A percentile compares a stretch with the other conserved stretches of the same genome.
phyloP scores from a whole-genome alignment of 2,888 invertebrate species.

The Acronicta aceris region DNA sequence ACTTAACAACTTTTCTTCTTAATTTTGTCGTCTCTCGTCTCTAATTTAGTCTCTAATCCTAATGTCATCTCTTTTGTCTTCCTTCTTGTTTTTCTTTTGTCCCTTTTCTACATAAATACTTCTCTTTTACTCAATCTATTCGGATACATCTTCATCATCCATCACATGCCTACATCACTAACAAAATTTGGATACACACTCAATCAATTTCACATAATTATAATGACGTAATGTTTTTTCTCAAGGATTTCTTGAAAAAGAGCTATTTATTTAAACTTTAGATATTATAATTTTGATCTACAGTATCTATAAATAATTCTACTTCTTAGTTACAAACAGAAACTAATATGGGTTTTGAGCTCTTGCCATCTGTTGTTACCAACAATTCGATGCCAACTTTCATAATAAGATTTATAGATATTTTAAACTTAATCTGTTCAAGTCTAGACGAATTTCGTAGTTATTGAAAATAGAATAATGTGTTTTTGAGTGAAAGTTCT shows the following conservation, averaged over 20 bases:
- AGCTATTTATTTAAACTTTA: not conserved
- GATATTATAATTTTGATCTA: not conserved
- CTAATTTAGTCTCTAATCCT: too few relatives aligned
- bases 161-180: too few relatives aligned
- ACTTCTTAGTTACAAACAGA: conserved; percentile 7
- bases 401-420: conserved; percentile 50
- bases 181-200: too few relatives aligned
- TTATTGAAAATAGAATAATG: conserved; percentile 38
- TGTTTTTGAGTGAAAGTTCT: conserved; percentile 16
- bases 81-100: too few relatives aligned
- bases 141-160: too few relatives aligned
- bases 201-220: too few relatives aligned
- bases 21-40: too few relatives aligned
- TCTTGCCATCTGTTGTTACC: conserved; percentile 19
- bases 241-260: not conserved
- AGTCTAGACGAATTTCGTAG: conserved; percentile 39
- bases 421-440: conserved; percentile 37
- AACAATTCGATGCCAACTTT: conserved; percentile 42
- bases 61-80: too few relatives aligned
- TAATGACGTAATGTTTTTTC: too few relatives aligned
- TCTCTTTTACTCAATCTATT: too few relatives aligned
- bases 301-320: conserved; percentile 14
- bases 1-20: too few relatives aligned
- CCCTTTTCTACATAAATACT: too few relatives aligned
- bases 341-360: conserved; percentile 12